phyloP scores from a whole-genome alignment of 1,140 invertebrate genomes.

The Manduca sexta region DNA sequence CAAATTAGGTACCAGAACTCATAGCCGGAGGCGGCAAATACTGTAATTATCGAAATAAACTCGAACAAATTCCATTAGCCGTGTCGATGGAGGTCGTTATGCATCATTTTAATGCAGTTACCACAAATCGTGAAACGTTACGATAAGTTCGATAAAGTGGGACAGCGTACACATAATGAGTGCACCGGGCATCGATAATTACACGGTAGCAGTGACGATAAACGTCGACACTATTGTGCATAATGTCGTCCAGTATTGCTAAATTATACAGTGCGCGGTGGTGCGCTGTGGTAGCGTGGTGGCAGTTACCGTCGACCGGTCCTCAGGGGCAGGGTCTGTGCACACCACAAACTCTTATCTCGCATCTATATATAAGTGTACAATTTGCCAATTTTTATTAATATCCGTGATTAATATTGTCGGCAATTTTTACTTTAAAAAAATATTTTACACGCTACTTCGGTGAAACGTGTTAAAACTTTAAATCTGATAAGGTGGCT shows the following conservation, averaged over 20 bases:
- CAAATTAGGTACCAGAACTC: conserved; percentile 17
- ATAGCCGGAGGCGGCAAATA: conserved; percentile 7
- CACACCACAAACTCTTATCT: not conserved
- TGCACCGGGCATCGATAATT: conserved; percentile 48
- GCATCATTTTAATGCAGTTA: conserved; percentile 54
- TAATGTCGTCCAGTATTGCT: conserved; percentile 56
- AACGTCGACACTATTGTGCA: conserved; percentile 52
- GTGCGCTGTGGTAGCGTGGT: too few relatives aligned
- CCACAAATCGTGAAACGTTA: conserved; percentile 47
- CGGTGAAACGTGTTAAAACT: too few relatives aligned
- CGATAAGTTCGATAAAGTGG: conserved; percentile 39
- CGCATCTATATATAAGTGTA: too few relatives aligned
- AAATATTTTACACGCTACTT: too few relatives aligned
- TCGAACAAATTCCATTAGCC: conserved; percentile 41
- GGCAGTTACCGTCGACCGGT: conserved; percentile 36
- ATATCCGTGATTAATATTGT: too few relatives aligned
- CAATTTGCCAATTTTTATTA: too few relatives aligned
- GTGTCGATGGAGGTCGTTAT: conserved; percentile 38
- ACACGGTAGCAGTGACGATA: conserved; percentile 48
- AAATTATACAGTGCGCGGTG: conserved; percentile 46
- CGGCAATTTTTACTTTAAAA: too few relatives aligned
- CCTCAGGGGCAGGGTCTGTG: conserved; percentile 10
- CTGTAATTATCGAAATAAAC: conserved; percentile 38
- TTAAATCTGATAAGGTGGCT: too few relatives aligned
- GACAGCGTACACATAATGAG: conserved; percentile 38